phyloP scores from a whole-genome alignment of 2,888 invertebrate species.

The Platycnemis pennipes region DNA sequence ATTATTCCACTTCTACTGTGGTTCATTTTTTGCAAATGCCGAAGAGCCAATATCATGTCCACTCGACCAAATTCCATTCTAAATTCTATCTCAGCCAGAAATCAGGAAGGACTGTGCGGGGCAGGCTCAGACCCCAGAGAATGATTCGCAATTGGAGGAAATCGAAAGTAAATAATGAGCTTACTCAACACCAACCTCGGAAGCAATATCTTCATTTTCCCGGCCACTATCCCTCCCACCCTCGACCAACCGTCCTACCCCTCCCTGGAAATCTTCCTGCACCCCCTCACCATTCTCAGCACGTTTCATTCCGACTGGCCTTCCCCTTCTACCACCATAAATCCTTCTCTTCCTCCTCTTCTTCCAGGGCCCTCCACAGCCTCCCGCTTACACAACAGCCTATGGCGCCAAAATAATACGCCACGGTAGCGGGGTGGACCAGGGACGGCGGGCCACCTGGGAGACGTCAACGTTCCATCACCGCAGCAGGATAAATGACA shows the following conservation, averaged over 20 bases:
- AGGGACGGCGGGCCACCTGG: neutral
- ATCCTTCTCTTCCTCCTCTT: neutral
- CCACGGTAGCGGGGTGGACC: neutral
- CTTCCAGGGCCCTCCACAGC: neutral
- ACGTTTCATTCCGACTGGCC: neutral
- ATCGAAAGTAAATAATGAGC: slow-evolving; percentile 30
- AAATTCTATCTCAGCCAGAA: neutral
- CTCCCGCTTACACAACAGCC: neutral
- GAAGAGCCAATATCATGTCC: neutral
- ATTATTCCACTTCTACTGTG: no score
- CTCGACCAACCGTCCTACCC: no score
- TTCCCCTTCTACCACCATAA: neutral
- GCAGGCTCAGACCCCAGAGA: neutral
- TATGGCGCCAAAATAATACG: neutral
- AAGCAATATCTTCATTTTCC: neutral
- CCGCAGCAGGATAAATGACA: no score
- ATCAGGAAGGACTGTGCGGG: neutral
- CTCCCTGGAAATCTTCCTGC: neutral
- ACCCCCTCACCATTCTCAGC: neutral
- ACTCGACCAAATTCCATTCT: neutral
- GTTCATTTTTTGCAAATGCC: no score
- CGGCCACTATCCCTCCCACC: neutral
- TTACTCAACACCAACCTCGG: slow-evolving; percentile 4
- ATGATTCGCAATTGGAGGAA: neutral
- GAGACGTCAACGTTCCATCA: neutral